Evolutionary conservation across 2,888 invertebrate species (phyloP).

Genomic region (Hypercompe scribonia): DNA sequence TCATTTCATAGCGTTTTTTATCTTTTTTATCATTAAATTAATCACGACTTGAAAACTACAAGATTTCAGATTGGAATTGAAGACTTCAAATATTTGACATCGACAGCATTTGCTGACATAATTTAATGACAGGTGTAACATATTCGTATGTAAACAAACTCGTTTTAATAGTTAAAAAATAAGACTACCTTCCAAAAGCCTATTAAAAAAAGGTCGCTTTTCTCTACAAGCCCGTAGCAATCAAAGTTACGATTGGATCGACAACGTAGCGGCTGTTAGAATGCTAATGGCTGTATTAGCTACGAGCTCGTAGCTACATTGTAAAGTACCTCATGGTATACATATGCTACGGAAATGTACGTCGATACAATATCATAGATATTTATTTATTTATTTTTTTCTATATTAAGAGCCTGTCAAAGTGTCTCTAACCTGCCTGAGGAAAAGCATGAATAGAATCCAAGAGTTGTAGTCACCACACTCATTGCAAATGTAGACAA

Average conservation of each 20-base stretch:
- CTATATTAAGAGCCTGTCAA: no score
- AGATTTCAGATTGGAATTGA: no score
- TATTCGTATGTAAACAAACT: background rate
- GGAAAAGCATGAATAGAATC: no score
- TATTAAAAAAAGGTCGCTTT: background rate
- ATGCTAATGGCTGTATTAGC: constrained; percentile 16
- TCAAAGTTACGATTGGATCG: background rate
- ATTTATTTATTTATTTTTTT: no score
- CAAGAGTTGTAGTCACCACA: no score
- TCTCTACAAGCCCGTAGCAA: constrained; percentile 12
- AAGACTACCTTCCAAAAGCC: background rate
- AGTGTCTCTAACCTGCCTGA: no score
- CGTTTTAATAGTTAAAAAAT: background rate
- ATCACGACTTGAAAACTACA: no score
- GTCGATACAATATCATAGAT: background rate
- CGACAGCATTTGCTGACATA: background rate
- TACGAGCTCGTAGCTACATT: constrained; percentile 18
- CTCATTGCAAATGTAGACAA: no score
- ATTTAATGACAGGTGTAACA: background rate
- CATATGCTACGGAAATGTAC: background rate
- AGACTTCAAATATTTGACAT: no score
- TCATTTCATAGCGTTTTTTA: no score
- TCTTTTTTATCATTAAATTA: no score
- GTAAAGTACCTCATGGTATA: constrained; percentile 1
- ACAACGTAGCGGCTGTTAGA: constrained; percentile 12